A percentile compares a stretch with the other conserved stretches of the same genome.
phyloP scores from a whole-genome alignment of 1,140 invertebrate species.

The Nomia melanderi region DNA sequence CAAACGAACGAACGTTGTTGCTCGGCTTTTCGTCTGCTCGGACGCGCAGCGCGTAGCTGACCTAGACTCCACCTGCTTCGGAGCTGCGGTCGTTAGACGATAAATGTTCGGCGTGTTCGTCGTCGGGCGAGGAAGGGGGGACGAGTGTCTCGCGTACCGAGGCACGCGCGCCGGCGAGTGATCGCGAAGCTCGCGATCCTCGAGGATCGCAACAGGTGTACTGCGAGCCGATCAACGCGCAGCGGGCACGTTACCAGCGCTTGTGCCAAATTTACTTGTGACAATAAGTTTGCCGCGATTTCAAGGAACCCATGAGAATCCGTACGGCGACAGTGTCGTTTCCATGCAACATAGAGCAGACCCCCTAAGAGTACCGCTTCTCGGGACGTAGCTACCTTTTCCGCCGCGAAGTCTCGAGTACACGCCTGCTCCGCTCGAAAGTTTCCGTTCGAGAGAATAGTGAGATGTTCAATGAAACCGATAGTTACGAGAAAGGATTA shows the following conservation, averaged over 20 bases:
- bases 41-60: background rate
- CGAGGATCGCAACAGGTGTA: background rate
- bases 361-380: too few relatives aligned
- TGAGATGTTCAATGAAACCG: too few relatives aligned
- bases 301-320: background rate
- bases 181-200: background rate
- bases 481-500: too few relatives aligned
- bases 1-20: too few relatives aligned
- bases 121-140: background rate
- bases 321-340: background rate
- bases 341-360: background rate
- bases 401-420: too few relatives aligned
- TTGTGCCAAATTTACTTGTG: conserved; percentile 71
- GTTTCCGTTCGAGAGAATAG: too few relatives aligned
- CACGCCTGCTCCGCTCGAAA: too few relatives aligned
- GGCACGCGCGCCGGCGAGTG: too few relatives aligned
- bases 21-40: background rate
- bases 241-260: conserved; percentile 24
- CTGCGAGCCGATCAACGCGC: conserved; percentile 12
- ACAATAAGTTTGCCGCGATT: conserved; percentile 64
- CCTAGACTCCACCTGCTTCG: background rate
- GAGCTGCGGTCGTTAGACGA: background rate
- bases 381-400: too few relatives aligned
- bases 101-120: background rate
- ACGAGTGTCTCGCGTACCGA: background rate